Evolutionary conservation across 2,113 vertebrate genomes (phyloP), one percentile per base, ranked within the genome.

Genomic region (Naja naja): DNA sequence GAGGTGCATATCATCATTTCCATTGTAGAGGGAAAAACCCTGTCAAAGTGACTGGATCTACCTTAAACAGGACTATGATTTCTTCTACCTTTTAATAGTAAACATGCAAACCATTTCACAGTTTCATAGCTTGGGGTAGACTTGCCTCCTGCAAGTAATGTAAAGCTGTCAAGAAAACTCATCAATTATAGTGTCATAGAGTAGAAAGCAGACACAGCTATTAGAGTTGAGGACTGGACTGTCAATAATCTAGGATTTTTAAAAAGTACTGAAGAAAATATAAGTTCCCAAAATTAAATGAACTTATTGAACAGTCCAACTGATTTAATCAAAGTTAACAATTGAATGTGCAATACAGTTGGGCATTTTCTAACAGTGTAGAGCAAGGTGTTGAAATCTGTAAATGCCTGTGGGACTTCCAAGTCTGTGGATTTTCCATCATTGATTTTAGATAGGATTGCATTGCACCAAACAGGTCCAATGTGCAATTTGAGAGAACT

Each of bases 251-350:
- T 85, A 56, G 23, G 25, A 43, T 81, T 69, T 30, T 6, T 8
- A 20, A 34, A 58, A 49, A 25, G 53, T 49, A 47, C 22, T 45
- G 4, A 91, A 91, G 1, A 64, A 23, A 91, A 91, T 60, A 90
- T n/a, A 90, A 1, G 89, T 27, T 85, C 34, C 54, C 86, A 55
- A 58, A 86, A 87, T 85, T 58, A 91, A 91, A 91, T 87, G 81
- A 86, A 58, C 87, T 53, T 85, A 64, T 58, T n/a, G 91, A 54
- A 58, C 91, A 89, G 25, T 0, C 87, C 0, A 88, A 93, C 90
- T 92, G 52, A 86, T 85, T 95, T 94, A 96, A 96, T 95, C 95
- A 94, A 91, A 12, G 87, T 74, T 92, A 81, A 58, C 95, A 96
- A 94, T 94, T 96, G 95, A 93, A 56, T 92, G 93, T 91, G 93